Evolutionary conservation across 1,140 invertebrate genomes (phyloP).

Genomic region (Drosophila paulistorum): DNA sequence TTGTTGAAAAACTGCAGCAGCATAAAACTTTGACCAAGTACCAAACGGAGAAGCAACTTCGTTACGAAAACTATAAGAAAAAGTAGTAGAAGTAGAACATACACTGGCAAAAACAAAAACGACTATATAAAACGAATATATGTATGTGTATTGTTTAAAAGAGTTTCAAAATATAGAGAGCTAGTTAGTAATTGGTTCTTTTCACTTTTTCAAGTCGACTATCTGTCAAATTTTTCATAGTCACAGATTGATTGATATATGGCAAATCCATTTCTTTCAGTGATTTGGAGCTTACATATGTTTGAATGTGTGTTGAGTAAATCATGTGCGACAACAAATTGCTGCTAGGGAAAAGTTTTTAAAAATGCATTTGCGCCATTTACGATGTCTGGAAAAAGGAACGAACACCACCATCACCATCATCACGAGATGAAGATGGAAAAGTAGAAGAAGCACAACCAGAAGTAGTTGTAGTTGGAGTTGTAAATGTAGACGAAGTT

Average conservation of each 20-base stretch:
- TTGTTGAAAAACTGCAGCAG: slow-evolving; percentile 59
- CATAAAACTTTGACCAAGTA: slow-evolving; percentile 67
- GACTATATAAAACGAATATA: too few species aligned
- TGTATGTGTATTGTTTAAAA: neutral
- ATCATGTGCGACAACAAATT: slow-evolving; percentile 69
- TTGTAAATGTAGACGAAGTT: slow-evolving; percentile 13
- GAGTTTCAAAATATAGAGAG: neutral
- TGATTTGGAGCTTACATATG: slow-evolving; percentile 5
- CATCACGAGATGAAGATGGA: slow-evolving; percentile 19
- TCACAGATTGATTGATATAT: neutral
- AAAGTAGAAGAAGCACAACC: slow-evolving; percentile 18
- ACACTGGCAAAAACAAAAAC: slow-evolving; percentile 26
- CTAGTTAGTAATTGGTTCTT: too few species aligned
- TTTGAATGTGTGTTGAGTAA: slow-evolving; percentile 27
- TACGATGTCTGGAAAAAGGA: slow-evolving; percentile 35
- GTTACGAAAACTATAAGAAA: slow-evolving; percentile 15
- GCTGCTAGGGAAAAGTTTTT: slow-evolving; percentile 57
- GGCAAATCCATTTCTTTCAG: neutral
- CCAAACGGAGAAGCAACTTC: slow-evolving; percentile 28
- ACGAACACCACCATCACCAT: neutral
- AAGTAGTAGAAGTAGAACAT: slow-evolving; percentile 14
- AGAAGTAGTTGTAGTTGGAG: slow-evolving; percentile 6
- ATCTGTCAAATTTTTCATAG: too few species aligned
- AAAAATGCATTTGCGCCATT: slow-evolving; percentile 61
- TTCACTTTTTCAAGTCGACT: too few species aligned